phyloP scores from a whole-genome alignment of 2,888 invertebrate genomes.

The Hydrotaea cyrtoneurina region DNA sequence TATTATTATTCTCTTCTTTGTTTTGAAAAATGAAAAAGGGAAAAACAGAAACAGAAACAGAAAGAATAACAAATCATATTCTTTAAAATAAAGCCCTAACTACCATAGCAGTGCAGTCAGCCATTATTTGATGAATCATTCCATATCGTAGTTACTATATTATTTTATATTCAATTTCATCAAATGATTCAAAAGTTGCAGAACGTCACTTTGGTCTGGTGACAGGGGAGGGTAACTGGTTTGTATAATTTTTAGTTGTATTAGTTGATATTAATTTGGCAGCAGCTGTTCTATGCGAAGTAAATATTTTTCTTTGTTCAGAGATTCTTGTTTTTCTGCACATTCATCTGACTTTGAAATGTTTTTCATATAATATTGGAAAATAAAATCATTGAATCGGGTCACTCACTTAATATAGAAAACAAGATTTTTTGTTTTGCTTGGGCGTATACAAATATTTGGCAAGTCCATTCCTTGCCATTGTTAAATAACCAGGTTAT shows the following conservation, averaged over 20 bases:
- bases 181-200: slow-evolving; percentile 27
- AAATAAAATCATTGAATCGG: slow-evolving; percentile 40
- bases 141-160: neutral
- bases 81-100: neutral
- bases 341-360: slow-evolving; percentile 33
- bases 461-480: too few species aligned
- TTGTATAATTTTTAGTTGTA: neutral
- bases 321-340: slow-evolving; percentile 3
- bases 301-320: neutral
- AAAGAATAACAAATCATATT: neutral
- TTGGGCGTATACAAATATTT: too few species aligned
- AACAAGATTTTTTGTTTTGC: neutral
- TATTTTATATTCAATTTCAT: slow-evolving; percentile 28
- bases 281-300: slow-evolving; percentile 32
- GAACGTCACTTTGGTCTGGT: neutral
- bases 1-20: neutral
- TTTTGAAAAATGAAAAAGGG: neutral
- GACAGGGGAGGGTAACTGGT: too few species aligned
- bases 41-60: slow-evolving; percentile 13
- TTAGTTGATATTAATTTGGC: slow-evolving; percentile 11
- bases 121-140: too few species aligned
- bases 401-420: slow-evolving; percentile 16
- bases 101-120: too few species aligned
- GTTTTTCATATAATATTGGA: neutral
- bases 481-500: neutral